These are phyloP conservation scores for Pionites leucogaster DNA, from an alignment of 2,113 vertebrate genomes.

Conservation along the genomic window DNA sequence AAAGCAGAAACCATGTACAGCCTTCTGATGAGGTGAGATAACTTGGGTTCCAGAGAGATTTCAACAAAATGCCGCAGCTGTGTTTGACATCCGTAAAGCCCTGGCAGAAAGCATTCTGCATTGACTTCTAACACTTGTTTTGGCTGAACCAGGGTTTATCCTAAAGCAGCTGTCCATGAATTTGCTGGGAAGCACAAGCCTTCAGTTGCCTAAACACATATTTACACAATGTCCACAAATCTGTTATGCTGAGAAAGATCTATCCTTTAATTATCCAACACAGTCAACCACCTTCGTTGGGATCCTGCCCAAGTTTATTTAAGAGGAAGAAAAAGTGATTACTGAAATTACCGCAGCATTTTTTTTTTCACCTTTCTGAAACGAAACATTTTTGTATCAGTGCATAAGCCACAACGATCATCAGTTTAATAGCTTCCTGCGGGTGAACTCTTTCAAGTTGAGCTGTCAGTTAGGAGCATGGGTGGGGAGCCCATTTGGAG, in stretches of 20 bases:
- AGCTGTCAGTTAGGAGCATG: slow-evolving; percentile 64
- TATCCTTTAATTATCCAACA: slow-evolving; percentile 27
- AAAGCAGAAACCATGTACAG: not conserved
- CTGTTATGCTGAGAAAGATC: slow-evolving; percentile 31
- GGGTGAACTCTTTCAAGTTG: slow-evolving; percentile 67
- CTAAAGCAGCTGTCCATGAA: not conserved
- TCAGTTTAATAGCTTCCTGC: slow-evolving; percentile 77
- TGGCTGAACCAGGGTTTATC: not conserved
- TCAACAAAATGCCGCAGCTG: slow-evolving; percentile 27
- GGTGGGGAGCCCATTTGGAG: slow-evolving; percentile 28
- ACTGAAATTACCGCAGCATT: slow-evolving; percentile 66
- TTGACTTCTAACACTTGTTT: not conserved
- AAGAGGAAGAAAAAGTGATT: slow-evolving; percentile 73
- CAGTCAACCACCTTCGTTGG: slow-evolving; percentile 63
- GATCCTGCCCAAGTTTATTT: slow-evolving; percentile 74
- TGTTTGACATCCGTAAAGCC: not conserved
- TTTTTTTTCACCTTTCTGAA: slow-evolving; percentile 10
- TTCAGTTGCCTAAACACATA: slow-evolving; percentile 20
- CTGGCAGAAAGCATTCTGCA: not conserved
- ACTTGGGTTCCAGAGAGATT: slow-evolving; percentile 32
- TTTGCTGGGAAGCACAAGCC: slow-evolving; percentile 19
- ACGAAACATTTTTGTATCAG: slow-evolving; percentile 65
- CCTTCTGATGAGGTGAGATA: slow-evolving; percentile 44
- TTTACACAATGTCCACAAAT: slow-evolving; percentile 57
- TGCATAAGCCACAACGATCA: slow-evolving; percentile 75